Base-by-base conservation (phyloP, 2,113 vertebrate genomes). In the Dasypus novemcinctus region DNA sequence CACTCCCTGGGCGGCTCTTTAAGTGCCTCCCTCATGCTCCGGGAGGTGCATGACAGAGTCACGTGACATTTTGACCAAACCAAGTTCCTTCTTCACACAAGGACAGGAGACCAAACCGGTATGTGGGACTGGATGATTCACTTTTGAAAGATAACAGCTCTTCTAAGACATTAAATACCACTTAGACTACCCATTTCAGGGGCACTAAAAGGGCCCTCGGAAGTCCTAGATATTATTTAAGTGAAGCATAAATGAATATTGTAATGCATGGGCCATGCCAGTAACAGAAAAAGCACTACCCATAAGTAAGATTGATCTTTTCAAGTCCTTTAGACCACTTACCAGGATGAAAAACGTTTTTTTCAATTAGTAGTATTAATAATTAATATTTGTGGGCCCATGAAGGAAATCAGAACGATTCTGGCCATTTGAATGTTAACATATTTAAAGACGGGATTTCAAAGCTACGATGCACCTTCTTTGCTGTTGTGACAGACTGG, bases 311-410 rank as follows among this genome's bases (percentile, higher is more conserved):
- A 97, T 31, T 86, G 93, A 97, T 69, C 78, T 87, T 95, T 91
- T 74, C 90, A 83, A 95, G 84, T 79, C 76, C 76, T 93, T 93
- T n/a, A 95, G 90, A 90, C 71, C 88, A 96, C 90, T 97, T 87
- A 86, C 76, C 69, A 92, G 66, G 95, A 94, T 46, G 84, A 84
- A 74, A 95, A 92, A 92, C 23, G 69, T 68, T 66, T 83, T 88
- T 95, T 90, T 63, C 95, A 94, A 95, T 94, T 95, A 95, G 87
- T 71, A 88, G 36, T 87, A 90, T 96, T 88, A 97, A 97, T 96
- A 96, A 96, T 95, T 96, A 96, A 97, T 85, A 92, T 33, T 15
- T 46, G 25, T 87, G 43, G 29, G 59, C 25, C 66, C 66, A 76
- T 69, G 54, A 91, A 93, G 79, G 81, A 75, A 96, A 80, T 49